Evolutionary conservation across 2,888 invertebrate genomes (phyloP).

Genomic region (Drosophila lutescens): DNA sequence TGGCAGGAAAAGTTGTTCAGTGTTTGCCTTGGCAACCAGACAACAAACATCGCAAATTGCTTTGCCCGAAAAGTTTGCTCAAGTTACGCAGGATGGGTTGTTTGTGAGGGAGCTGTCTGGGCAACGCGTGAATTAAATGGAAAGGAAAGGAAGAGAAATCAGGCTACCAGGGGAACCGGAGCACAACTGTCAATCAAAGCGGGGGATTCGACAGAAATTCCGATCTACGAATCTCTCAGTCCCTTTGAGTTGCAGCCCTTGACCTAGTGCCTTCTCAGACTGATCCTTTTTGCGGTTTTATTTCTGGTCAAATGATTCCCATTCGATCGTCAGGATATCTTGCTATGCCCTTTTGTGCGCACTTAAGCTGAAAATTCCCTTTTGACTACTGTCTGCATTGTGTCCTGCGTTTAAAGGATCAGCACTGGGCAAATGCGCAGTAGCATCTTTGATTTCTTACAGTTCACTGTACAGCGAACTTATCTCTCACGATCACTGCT

Average conservation of each 20-base stretch:
- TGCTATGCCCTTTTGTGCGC: constrained; percentile 49
- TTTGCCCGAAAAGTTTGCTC: constrained; percentile 68
- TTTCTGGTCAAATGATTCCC: constrained; percentile 79
- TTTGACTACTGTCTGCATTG: constrained; percentile 68
- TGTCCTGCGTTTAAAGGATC: constrained; percentile 69
- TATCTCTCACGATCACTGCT: constrained; percentile 21
- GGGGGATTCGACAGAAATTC: constrained; percentile 57
- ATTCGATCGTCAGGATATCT: constrained; percentile 66
- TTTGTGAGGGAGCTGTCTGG: constrained; percentile 14
- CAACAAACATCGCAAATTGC: constrained; percentile 67
- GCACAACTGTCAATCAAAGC: constrained; percentile 70
- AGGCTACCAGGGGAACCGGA: not conserved
- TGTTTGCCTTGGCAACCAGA: constrained; percentile 45
- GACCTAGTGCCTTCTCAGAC: constrained; percentile 62
- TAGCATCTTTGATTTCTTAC: constrained; percentile 76
- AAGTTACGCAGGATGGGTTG: constrained; percentile 47
- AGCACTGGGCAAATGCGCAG: constrained; percentile 68
- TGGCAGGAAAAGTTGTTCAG: constrained; percentile 9
- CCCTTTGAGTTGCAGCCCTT: constrained; percentile 43
- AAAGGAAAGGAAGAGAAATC: not conserved
- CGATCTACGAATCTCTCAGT: constrained; percentile 45
- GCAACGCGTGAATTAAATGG: constrained; percentile 7
- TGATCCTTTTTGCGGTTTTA: constrained; percentile 73
- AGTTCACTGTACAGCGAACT: constrained; percentile 55
- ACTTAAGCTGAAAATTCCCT: constrained; percentile 70